Base-by-base conservation (phyloP, 2,113 vertebrate species). In the Typhlomys cinereus region DNA sequence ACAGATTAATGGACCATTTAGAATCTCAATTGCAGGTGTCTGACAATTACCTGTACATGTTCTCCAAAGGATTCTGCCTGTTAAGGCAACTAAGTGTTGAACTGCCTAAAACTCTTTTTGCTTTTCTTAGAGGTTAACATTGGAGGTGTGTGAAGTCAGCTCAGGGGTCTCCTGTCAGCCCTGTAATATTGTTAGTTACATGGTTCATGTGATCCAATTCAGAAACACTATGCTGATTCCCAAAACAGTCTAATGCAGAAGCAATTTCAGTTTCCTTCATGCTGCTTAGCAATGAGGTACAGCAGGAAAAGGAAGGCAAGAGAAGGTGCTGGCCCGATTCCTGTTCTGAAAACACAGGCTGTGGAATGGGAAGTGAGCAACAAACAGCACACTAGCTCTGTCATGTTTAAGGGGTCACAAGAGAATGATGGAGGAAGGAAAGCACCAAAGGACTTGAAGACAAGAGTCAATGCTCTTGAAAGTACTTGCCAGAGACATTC, bases 171-270 rank as follows among this genome's bases (percentile, higher is more conserved):
- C 83, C 34, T 87, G 76, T 83, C 34, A 66, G 31, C 69, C 39
- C 31, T 21, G n/a, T 29, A 89, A 34, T 61, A 69, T 46, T 52
- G 27, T 23, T 52, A 81, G 54, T 50, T 44, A 36, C 27, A 54
- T 44, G 4, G 48, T 27, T 1, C 50, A 29, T 25, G 17, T 92
- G 57, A 62, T 20, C 57, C n/a, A 87, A 88, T 73, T 82, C 80
- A 92, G 74, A 95, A 36, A 90, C 20, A 62, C 20, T 31, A 25
- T 90, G 62, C 41, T 93, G 52, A 92, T 84, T 90, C 54, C n/a
- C 31, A 25, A 79, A 90, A 87, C 64, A 50, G 46, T 39, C 50
- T 90, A 59, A 64, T 21, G 25, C 25, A 83, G 31, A 80, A 94
- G 50, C 14, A 67, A 87, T 74, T 71, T 76, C 21, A 36, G 17